Conservation (phyloP, 1,140 invertebrate species). For the Lepidurus apus region DNA sequence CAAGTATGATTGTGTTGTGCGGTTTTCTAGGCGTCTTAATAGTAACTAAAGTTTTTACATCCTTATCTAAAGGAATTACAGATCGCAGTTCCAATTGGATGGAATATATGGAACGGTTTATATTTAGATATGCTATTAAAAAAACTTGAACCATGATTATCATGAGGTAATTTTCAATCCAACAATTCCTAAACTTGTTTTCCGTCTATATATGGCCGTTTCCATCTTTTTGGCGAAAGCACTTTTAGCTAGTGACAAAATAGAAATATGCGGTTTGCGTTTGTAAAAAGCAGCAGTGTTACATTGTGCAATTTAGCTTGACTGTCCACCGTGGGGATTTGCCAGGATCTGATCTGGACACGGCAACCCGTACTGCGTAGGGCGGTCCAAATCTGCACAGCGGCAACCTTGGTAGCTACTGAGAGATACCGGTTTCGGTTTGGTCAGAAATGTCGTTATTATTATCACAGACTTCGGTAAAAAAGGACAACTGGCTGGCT, state of each 20-base stretch:
- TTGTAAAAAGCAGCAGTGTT: neutral
- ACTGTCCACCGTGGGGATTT: constrained; percentile 2
- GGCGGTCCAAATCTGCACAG: no score
- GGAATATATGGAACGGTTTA: no score
- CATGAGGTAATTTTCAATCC: neutral
- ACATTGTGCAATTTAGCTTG: neutral
- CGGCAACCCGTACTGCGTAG: neutral
- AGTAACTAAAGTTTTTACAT: neutral
- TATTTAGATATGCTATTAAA: no score
- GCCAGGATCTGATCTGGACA: neutral
- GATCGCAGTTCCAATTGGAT: no score
- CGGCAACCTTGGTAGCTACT: no score
- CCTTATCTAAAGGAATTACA: no score
- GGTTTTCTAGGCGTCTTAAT: neutral
- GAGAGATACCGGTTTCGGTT: no score
- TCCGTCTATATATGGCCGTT: neutral
- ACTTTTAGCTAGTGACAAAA: neutral
- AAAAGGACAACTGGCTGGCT: no score
- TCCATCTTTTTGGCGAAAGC: neutral
- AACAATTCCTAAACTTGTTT: neutral
- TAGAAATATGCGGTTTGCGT: neutral
- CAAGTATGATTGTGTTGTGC: neutral
- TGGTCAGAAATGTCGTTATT: no score
- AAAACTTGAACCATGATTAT: no score
- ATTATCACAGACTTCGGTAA: no score